phyloP scores from a whole-genome alignment of 2,113 vertebrate genomes.

The Pao palembangensis region DNA sequence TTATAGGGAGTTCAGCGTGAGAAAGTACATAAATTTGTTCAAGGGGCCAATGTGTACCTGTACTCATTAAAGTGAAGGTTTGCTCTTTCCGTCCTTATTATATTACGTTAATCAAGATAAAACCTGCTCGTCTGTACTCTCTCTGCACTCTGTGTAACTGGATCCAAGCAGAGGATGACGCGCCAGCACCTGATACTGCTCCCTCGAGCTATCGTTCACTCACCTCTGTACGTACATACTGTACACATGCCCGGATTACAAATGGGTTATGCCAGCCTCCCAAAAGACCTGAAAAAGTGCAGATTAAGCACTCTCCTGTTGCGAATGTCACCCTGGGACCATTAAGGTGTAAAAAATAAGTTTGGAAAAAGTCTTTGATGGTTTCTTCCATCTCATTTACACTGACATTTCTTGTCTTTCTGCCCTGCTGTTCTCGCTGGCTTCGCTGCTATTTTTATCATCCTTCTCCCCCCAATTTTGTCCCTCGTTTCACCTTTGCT shows the following conservation, averaged over 20 bases:
- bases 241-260: background rate
- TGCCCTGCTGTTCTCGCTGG: conserved; percentile 15
- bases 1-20: no score
- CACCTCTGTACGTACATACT: background rate
- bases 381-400: conserved; percentile 31
- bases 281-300: conserved; percentile 36
- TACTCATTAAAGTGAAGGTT: no score
- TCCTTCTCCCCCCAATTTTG: conserved; percentile 9
- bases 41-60: no score
- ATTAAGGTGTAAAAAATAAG: conserved; percentile 18
- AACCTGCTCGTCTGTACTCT: conserved; percentile 6
- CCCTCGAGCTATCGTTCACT: conserved; percentile 1
- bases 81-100: no score
- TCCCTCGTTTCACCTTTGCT: conserved; percentile 29
- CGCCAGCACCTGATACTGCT: conserved; percentile 22
- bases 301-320: conserved; percentile 32
- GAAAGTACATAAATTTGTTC: no score
- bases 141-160: conserved; percentile 14
- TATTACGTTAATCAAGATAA: conserved; percentile 27
- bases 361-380: background rate
- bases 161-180: conserved; percentile 20
- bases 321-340: conserved; percentile 35
- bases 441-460: background rate
- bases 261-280: background rate
- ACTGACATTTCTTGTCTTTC: conserved; percentile 9